phyloP scores from a whole-genome alignment of 2,888 invertebrate species.

The Andrena camellia region DNA sequence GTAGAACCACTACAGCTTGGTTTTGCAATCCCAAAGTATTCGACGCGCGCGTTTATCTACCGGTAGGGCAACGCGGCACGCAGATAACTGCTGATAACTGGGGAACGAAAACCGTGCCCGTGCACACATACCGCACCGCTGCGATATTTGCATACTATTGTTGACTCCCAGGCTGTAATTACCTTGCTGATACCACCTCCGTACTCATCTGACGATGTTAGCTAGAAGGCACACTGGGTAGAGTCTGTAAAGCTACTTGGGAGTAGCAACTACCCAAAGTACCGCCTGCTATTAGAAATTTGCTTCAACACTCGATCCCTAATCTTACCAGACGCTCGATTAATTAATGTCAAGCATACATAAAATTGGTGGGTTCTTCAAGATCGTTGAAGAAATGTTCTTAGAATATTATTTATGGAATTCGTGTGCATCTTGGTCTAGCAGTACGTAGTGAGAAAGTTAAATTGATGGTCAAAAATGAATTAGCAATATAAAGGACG shows the following conservation, averaged over 20 bases:
- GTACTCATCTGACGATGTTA: constrained; percentile 27
- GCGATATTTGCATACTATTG: constrained; percentile 41
- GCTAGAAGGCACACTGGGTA: background rate
- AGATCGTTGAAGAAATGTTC: too few relatives aligned
- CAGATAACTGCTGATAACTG: constrained; percentile 50
- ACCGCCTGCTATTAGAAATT: background rate
- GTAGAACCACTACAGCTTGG: constrained; percentile 1
- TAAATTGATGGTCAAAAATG: too few relatives aligned
- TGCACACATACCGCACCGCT: background rate
- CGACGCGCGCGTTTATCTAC: constrained; percentile 44
- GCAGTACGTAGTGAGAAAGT: too few relatives aligned
- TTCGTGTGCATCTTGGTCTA: too few relatives aligned
- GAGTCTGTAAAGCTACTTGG: background rate
- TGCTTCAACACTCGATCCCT: too few relatives aligned
- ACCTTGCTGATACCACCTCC: constrained; percentile 25
- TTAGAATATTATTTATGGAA: too few relatives aligned
- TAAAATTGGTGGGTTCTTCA: too few relatives aligned
- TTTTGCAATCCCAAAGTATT: constrained; percentile 55
- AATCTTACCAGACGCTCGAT: too few relatives aligned
- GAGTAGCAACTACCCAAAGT: background rate
- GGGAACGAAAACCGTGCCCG: constrained; percentile 20
- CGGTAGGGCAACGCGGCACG: constrained; percentile 22
- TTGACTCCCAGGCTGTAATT: constrained; percentile 47
- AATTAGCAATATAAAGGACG: too few relatives aligned
- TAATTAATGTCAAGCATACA: too few relatives aligned